Evolutionary conservation across 2,888 invertebrate genomes (phyloP), one percentile per base, ranked within the genome.

Genomic region (Sympetrum striolatum): DNA sequence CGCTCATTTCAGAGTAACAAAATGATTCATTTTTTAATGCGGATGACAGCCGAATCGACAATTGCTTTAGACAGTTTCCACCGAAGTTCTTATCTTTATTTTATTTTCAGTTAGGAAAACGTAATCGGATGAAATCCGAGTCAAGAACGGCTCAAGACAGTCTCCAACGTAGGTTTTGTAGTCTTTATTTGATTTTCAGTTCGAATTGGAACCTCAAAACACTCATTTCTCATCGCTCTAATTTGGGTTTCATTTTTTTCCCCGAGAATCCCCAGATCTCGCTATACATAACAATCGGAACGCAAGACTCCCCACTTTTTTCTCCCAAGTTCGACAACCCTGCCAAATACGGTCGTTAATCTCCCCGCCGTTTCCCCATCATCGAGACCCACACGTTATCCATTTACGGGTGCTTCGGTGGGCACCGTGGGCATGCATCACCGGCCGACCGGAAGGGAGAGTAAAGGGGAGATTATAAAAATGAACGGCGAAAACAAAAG

Each of bases 371-470:
- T 22, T 25, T 64, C n/a, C 22, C 25, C 31, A 31, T 73, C 58
- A 14, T 86, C 35, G 22, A 2, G 15, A 64, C 37, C 86, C 8
- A 86, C 86, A 35, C 86, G 37, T 86, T 86, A 86, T 86, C 86
- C 86, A 86, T 86, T 53, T 86, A 86, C 86, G 37, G 60, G 58
- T 53, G 60, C 86, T 86, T 86, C 86, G 37, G 37, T 86, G 86
- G 37, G 31, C 86, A 60, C 86, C n/a, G 37, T 37, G 37, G 39
- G n/a, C 60, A 86, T 86, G 60, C 86, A 60, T 86, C 86, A 86
- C 86, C 86, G 60, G 22, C 60, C 37, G 86, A 37, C 86, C 60
- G 86, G 64, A 60, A 60, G 31, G 35, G 58, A 4, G 58, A 58
- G 31, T 73, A 31, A 73, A 53, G 73, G 31, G 31, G 31, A 22